Evolutionary conservation across 2,888 invertebrate species (phyloP).

Genomic region (Brachypalpus laphriformis): DNA sequence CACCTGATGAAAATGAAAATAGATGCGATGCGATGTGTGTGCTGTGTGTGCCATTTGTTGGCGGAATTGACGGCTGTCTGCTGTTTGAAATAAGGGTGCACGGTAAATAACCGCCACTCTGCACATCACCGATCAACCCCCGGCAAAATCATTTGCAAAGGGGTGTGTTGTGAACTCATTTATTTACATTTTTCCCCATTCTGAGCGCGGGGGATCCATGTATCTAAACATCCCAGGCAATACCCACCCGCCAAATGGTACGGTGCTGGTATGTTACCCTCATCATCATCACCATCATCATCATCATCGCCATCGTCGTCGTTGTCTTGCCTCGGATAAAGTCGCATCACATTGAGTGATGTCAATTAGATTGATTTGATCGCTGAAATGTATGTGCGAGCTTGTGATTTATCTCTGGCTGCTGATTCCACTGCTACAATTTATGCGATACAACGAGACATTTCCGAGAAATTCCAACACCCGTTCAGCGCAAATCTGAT

Average conservation of each 20-base stretch:
- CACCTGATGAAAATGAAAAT: constrained; percentile 77
- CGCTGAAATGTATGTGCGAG: constrained; percentile 77
- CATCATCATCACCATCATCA: constrained; percentile 43
- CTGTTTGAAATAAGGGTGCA: constrained; percentile 69
- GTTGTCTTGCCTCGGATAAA: constrained; percentile 51
- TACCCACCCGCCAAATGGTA: neutral
- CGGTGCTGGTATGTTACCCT: constrained; percentile 51
- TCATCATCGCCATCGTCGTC: constrained; percentile 19
- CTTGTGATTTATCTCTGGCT: constrained; percentile 65
- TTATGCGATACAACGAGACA: constrained; percentile 57
- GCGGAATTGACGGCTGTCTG: constrained; percentile 73
- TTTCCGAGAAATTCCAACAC: constrained; percentile 57
- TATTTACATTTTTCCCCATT: constrained; percentile 68
- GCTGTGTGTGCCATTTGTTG: constrained; percentile 61
- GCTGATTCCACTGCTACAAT: constrained; percentile 57
- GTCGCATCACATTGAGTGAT: constrained; percentile 82
- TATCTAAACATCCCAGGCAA: constrained; percentile 54
- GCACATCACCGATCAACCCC: constrained; percentile 34
- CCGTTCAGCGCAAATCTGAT: constrained; percentile 38
- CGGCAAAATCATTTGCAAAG: constrained; percentile 59
- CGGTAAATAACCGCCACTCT: constrained; percentile 62
- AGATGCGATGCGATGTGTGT: constrained; percentile 75
- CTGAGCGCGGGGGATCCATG: constrained; percentile 16
- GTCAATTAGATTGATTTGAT: constrained; percentile 83
- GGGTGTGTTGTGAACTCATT: constrained; percentile 65